Conservation (phyloP, 2,888 invertebrate species). For the Leptothorax acervorum region DNA sequence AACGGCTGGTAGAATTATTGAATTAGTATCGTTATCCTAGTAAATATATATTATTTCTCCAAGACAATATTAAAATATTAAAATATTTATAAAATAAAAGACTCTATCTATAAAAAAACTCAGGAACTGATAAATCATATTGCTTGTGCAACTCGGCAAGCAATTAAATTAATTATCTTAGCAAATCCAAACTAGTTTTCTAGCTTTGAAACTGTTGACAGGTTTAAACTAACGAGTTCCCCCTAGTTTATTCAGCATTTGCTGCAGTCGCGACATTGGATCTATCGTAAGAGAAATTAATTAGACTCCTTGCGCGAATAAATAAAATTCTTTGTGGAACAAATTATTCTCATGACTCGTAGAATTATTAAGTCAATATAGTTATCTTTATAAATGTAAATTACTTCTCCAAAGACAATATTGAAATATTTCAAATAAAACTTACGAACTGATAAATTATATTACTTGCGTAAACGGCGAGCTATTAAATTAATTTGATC, state of each 20-base stretch:
- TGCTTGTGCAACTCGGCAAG: not conserved
- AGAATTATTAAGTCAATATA: not conserved
- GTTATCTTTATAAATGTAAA: not conserved
- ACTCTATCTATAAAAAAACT: not conserved
- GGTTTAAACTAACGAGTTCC: not conserved
- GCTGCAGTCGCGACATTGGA: not conserved
- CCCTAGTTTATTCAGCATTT: not conserved
- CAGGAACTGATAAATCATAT: not conserved
- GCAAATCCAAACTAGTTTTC: not conserved
- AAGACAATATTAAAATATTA: not conserved
- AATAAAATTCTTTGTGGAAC: not conserved
- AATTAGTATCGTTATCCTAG: not conserved
- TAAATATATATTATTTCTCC: not conserved
- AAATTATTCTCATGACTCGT: not conserved
- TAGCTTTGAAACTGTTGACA: not conserved
- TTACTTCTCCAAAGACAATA: conserved; percentile 2
- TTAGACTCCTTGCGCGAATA: not conserved
- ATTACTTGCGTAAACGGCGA: not conserved
- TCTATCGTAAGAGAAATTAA: conserved; percentile 28
- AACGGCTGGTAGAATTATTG: not conserved
- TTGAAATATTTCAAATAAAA: not conserved
- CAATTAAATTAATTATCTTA: conserved; percentile 1
- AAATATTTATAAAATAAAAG: not conserved
- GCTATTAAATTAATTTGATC: not conserved
- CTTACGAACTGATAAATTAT: not conserved